Percentiles rank a stretch among this genome's conserved stretches.
Evolutionary conservation across 2,888 invertebrate species (phyloP).

Genomic region (Plagodis dolabraria): DNA sequence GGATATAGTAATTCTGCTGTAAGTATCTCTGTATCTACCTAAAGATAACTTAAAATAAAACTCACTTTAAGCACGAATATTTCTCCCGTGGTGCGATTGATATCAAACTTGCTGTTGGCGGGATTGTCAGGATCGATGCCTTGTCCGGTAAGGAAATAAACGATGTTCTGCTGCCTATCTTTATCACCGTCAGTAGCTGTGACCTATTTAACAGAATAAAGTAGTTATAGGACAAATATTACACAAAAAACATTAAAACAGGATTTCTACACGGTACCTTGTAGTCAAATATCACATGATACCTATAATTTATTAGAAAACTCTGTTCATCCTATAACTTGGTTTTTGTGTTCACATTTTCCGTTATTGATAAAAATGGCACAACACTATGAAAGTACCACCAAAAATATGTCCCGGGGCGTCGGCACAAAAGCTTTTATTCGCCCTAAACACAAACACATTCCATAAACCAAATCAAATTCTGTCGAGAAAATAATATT

Average conservation of each 20-base stretch:
- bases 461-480: slow-evolving; percentile 40
- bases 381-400: slow-evolving; percentile 36
- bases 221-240: slow-evolving; percentile 6
- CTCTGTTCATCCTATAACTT: slow-evolving; percentile 42
- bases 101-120: slow-evolving; percentile 97
- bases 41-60: slow-evolving; percentile 36
- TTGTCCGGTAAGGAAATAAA: slow-evolving; percentile 97
- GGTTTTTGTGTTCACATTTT: slow-evolving; percentile 47
- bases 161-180: slow-evolving; percentile 97
- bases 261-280: no score
- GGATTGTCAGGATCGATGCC: slow-evolving; percentile 98
- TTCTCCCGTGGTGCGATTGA: slow-evolving; percentile 97
- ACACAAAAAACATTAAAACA: no score
- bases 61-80: slow-evolving; percentile 97
- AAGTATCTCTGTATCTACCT: background rate
- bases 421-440: slow-evolving; percentile 33
- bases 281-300: no score
- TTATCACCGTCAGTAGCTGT: slow-evolving; percentile 98
- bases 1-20: slow-evolving; percentile 12
- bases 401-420: slow-evolving; percentile 40
- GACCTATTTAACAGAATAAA: slow-evolving; percentile 86
- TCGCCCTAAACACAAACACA: slow-evolving; percentile 43
- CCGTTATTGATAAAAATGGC: slow-evolving; percentile 42
- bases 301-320: background rate
- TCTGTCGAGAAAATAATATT: slow-evolving; percentile 32